These are phyloP conservation scores for Sebastes goodei DNA, from an alignment of 2,797 vertebrate species.

Conservation along the genomic window DNA sequence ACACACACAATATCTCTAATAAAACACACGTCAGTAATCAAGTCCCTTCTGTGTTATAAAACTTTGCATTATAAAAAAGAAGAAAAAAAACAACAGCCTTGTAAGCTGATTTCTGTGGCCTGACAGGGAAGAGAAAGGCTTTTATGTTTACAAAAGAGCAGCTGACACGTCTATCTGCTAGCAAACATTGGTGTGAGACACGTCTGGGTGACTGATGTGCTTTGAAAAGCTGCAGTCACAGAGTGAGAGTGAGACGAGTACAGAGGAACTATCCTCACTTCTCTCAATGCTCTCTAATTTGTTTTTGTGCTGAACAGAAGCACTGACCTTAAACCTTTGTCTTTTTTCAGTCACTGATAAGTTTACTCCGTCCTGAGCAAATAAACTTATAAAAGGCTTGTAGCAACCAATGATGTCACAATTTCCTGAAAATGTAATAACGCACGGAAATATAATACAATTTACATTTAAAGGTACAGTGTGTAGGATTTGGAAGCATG, in stretches of 20 bases:
- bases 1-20: not conserved
- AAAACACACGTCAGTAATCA: not conserved
- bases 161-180: conserved; percentile 28
- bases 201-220: conserved; percentile 38
- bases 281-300: not conserved
- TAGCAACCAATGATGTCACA: not conserved
- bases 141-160: conserved; percentile 46
- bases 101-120: conserved; percentile 16
- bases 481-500: not conserved
- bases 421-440: not conserved
- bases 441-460: not conserved
- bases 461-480: not conserved
- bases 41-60: not conserved
- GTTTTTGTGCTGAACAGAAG: not conserved
- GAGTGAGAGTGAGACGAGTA: not conserved
- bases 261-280: not conserved
- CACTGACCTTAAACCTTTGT: not conserved
- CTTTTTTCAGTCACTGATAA: not conserved
- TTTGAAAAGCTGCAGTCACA: conserved; percentile 46
- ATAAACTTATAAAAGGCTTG: not conserved
- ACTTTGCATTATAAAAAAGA: not conserved
- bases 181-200: conserved; percentile 27
- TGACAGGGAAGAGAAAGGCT: conserved; percentile 42
- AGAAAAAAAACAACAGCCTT: not conserved
- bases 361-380: not conserved